Evolutionary conservation across 2,113 vertebrate genomes (phyloP).

Genomic region (Alethe castanea): DNA sequence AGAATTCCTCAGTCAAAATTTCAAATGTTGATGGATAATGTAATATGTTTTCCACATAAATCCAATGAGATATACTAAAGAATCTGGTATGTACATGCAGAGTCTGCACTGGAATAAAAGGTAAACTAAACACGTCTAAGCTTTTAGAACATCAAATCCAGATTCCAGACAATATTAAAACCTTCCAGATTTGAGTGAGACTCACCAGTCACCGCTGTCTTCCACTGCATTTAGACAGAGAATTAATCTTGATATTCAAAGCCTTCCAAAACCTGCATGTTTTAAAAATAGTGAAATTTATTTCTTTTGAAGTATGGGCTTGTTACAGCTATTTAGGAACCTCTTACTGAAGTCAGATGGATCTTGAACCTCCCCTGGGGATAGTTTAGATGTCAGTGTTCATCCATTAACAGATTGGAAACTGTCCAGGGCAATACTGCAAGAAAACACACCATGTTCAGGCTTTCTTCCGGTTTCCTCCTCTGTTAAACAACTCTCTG

Average conservation of each 20-base stretch:
- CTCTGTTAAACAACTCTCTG: not conserved
- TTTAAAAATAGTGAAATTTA: slow-evolving; percentile 37
- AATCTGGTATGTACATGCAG: not conserved
- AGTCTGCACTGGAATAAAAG: not conserved
- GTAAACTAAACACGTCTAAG: not conserved
- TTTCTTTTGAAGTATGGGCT: slow-evolving; percentile 23
- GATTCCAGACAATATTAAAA: not conserved
- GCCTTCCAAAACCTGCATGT: not conserved
- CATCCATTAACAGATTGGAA: slow-evolving; percentile 48
- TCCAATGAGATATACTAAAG: not conserved
- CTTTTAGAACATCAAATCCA: slow-evolving; percentile 7
- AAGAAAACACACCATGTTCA: slow-evolving; percentile 1
- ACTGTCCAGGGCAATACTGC: slow-evolving; percentile 13
- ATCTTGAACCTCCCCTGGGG: slow-evolving; percentile 27
- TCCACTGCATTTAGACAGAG: not conserved
- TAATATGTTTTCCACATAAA: not conserved
- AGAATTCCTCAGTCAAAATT: not conserved
- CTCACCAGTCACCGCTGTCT: not conserved
- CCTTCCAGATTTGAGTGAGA: not conserved
- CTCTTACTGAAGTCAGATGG: slow-evolving; percentile 10
- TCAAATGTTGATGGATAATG: not conserved
- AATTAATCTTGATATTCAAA: slow-evolving; percentile 27
- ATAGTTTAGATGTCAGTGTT: slow-evolving; percentile 34
- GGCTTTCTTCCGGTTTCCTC: not conserved
- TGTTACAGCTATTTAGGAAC: slow-evolving; percentile 41